Conservation (phyloP, 2,797 vertebrate species). For the Masticophis lateralis region DNA sequence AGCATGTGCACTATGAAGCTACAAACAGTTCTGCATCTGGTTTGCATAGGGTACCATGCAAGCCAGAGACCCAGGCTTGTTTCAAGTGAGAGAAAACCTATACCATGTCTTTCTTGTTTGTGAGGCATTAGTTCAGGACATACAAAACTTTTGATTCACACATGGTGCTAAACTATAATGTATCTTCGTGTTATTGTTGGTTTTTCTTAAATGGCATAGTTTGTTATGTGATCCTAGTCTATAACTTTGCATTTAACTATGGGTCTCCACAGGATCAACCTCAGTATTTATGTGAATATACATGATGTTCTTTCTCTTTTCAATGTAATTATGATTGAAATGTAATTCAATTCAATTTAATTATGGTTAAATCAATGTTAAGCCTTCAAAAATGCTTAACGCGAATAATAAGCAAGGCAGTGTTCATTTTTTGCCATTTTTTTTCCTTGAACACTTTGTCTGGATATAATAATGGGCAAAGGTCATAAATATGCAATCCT, state of each 20-base stretch:
- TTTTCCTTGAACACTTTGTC: background rate
- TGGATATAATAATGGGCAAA: background rate
- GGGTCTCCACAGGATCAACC: background rate
- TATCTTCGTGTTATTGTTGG: background rate
- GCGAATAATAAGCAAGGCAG: background rate
- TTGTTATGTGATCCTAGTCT: background rate
- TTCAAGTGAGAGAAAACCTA: background rate
- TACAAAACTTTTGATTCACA: background rate
- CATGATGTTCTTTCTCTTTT: background rate
- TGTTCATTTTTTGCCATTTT: background rate
- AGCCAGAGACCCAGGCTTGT: background rate
- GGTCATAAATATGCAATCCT: background rate
- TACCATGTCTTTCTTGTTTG: background rate
- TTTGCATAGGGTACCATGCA: background rate
- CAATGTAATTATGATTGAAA: background rate
- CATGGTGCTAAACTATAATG: background rate
- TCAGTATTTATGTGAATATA: background rate
- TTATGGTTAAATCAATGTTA: background rate
- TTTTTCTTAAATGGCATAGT: background rate
- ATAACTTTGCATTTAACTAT: background rate
- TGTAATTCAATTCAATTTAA: background rate
- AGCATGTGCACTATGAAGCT: background rate
- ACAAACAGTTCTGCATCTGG: background rate
- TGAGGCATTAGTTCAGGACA: background rate
- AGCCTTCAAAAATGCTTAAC: background rate